Evolutionary conservation across 2,888 invertebrate genomes (phyloP).

Genomic region (Desoria tigrina): DNA sequence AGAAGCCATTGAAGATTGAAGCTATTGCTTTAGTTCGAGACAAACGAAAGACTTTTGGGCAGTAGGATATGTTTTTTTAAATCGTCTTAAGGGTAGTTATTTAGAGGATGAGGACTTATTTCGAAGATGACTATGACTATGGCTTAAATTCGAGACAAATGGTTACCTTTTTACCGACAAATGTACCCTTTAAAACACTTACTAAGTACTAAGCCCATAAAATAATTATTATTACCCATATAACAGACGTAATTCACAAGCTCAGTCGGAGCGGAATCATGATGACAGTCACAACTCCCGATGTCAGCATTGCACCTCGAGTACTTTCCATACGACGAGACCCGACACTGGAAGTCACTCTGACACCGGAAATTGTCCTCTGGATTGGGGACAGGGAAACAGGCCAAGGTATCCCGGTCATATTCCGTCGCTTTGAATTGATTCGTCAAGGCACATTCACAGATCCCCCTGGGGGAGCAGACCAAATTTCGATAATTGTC

Average conservation of each 20-base stretch:
- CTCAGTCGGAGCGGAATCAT: slow-evolving; percentile 9
- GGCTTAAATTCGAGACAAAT: too few relatives aligned
- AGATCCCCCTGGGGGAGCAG: slow-evolving; percentile 23
- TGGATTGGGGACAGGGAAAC: slow-evolving; percentile 23
- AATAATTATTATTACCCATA: not conserved
- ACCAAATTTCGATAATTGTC: slow-evolving; percentile 21
- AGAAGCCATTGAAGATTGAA: too few relatives aligned
- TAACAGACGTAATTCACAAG: slow-evolving; percentile 25
- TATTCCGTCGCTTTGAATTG: slow-evolving; percentile 15
- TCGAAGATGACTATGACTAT: too few relatives aligned
- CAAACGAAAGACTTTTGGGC: too few relatives aligned
- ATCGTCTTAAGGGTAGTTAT: too few relatives aligned
- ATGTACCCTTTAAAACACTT: too few relatives aligned
- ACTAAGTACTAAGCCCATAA: too few relatives aligned
- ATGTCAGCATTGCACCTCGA: slow-evolving; percentile 27
- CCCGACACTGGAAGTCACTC: slow-evolving; percentile 22
- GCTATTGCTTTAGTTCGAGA: too few relatives aligned
- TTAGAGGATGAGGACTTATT: too few relatives aligned
- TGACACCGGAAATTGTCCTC: slow-evolving; percentile 24
- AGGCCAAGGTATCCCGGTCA: slow-evolving; percentile 16
- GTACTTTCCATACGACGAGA: slow-evolving; percentile 25
- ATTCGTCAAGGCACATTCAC: slow-evolving; percentile 22
- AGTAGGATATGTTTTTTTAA: too few relatives aligned
- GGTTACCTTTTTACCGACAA: too few relatives aligned
- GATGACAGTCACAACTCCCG: slow-evolving; percentile 23